Evolutionary conservation across 2,797 vertebrate genomes (phyloP).

Genomic region (Falco cherrug): DNA sequence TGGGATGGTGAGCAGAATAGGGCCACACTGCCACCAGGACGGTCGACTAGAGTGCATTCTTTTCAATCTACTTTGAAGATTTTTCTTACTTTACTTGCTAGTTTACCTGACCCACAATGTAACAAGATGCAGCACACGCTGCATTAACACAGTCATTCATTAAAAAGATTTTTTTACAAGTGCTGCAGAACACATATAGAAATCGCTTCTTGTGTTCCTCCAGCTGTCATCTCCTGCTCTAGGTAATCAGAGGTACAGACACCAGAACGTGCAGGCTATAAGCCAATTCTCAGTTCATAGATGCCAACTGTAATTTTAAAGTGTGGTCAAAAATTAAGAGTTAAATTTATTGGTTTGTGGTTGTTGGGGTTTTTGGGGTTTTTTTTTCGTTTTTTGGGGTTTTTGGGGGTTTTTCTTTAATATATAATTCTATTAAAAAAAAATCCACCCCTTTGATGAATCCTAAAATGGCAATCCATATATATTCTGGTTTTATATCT

Average conservation of each 20-base stretch:
- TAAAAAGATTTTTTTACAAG: neutral
- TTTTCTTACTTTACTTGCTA: neutral
- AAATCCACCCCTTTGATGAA: neutral
- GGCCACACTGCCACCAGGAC: neutral
- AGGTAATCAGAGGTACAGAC: rapidly evolving
- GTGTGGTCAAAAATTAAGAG: neutral
- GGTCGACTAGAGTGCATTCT: rapidly evolving
- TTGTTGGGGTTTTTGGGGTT: too few species aligned
- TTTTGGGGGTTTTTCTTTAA: too few species aligned
- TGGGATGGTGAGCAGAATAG: neutral
- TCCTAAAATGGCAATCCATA: neutral
- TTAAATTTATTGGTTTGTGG: neutral
- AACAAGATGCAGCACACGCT: neutral
- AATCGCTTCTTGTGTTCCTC: neutral
- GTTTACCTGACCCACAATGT: neutral
- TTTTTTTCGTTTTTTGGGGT: too few species aligned
- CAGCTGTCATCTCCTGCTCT: neutral
- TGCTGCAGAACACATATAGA: neutral
- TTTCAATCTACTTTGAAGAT: neutral
- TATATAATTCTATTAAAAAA: too few species aligned
- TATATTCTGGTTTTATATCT: neutral
- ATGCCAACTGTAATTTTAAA: neutral
- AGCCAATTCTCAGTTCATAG: rapidly evolving
- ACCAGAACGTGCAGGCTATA: rapidly evolving
- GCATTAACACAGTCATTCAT: neutral